Conservation (phyloP, 2,797 vertebrate species). For the Cyprinella venusta region DNA sequence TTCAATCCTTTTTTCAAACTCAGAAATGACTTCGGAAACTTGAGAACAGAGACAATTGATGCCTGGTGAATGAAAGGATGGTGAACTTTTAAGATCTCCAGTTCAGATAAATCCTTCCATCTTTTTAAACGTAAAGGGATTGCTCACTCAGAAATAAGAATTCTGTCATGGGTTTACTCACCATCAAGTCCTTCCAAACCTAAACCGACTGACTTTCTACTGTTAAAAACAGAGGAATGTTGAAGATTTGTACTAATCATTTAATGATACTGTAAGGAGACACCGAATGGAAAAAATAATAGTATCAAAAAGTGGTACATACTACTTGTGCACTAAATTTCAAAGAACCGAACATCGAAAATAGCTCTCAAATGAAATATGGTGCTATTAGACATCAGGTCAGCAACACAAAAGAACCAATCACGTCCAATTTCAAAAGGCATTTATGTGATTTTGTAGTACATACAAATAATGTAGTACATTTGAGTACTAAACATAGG, state of each 20-base stretch:
- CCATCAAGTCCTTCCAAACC: background rate
- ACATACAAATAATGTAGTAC: background rate
- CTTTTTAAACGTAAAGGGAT: conserved; percentile 14
- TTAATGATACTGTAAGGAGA: background rate
- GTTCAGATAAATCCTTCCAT: conserved; percentile 23
- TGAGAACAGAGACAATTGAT: conserved; percentile 34
- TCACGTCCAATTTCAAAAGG: background rate
- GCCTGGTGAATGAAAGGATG: conserved; percentile 34
- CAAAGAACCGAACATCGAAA: background rate
- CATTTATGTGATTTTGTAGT: background rate
- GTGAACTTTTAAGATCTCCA: conserved; percentile 33
- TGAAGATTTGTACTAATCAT: background rate
- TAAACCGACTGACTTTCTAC: background rate
- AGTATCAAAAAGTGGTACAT: background rate
- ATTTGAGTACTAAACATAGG: background rate
- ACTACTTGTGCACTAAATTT: too few species aligned
- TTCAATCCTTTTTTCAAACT: conserved; percentile 64
- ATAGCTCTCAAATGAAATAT: background rate
- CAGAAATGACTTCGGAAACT: conserved; percentile 47
- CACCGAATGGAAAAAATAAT: background rate
- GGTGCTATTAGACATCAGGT: background rate
- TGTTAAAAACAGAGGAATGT: background rate
- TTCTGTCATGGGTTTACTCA: background rate
- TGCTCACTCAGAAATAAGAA: conserved; percentile 28
- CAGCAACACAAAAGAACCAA: background rate